phyloP scores from a whole-genome alignment of 2,113 vertebrate species.

The Oxyura jamaicensis region DNA sequence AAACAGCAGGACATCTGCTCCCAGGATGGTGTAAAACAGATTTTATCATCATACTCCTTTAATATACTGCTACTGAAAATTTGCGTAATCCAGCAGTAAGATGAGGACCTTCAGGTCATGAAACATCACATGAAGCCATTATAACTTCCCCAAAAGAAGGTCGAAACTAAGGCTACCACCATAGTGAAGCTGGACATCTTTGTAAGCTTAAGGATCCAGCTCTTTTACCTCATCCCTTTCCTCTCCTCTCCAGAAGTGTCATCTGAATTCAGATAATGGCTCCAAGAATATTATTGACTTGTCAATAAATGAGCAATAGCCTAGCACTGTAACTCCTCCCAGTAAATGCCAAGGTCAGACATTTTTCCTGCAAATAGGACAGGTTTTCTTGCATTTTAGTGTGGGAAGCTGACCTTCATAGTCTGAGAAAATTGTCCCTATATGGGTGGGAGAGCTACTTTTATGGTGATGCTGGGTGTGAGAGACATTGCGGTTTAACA shows the following conservation, averaged over 20 bases:
- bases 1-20: background rate
- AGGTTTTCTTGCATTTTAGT: background rate
- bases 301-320: background rate
- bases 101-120: background rate
- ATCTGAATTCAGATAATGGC: background rate
- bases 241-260: background rate
- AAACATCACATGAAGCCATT: background rate
- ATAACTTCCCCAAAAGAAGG: background rate
- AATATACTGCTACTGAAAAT: background rate
- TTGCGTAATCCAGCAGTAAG: background rate
- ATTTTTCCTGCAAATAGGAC: background rate
- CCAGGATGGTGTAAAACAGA: background rate
- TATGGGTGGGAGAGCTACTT: background rate
- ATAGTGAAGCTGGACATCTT: background rate
- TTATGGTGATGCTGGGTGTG: fast-evolving
- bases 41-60: background rate
- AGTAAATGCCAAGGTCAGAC: background rate
- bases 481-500: background rate
- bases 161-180: background rate
- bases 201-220: background rate
- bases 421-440: background rate
- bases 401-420: background rate
- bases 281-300: background rate
- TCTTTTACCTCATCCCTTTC: background rate
- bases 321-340: background rate